Percentiles rank a stretch among this genome's conserved stretches.
Evolutionary conservation across 2,888 invertebrate genomes (phyloP).

Genomic region (Caenorhabditis angaria): DNA sequence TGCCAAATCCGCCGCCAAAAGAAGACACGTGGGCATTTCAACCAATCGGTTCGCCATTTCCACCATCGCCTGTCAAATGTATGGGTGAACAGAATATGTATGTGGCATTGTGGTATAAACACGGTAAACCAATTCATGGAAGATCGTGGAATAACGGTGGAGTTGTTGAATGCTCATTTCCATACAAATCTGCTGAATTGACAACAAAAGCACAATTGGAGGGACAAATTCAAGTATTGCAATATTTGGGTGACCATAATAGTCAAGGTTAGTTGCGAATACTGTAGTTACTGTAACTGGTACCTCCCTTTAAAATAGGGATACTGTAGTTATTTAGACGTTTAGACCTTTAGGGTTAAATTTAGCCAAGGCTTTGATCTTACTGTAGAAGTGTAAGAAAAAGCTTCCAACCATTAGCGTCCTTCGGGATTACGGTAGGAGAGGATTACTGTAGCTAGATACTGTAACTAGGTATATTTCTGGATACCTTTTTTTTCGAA

Average conservation of each 20-base stretch:
- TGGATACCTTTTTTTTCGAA: too few species aligned
- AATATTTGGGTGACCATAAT: conserved; percentile 67
- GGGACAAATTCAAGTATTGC: conserved; percentile 68
- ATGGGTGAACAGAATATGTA: conserved; percentile 56
- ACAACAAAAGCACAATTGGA: conserved; percentile 59
- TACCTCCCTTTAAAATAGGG: too few species aligned
- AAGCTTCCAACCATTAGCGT: too few species aligned
- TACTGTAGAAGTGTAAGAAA: too few species aligned
- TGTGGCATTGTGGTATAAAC: conserved; percentile 61
- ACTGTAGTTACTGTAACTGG: background rate
- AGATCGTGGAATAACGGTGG: conserved; percentile 65
- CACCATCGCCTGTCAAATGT: conserved; percentile 49
- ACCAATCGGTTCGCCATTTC: conserved; percentile 55
- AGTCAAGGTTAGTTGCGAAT: conserved; percentile 18
- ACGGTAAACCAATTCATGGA: conserved; percentile 64
- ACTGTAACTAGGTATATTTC: too few species aligned
- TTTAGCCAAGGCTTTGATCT: too few species aligned
- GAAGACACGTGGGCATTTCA: conserved; percentile 52
- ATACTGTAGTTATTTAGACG: too few species aligned
- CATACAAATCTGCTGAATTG: conserved; percentile 60
- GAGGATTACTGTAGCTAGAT: too few species aligned
- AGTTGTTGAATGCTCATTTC: conserved; percentile 66
- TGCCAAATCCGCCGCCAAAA: conserved; percentile 38
- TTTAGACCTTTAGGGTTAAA: too few species aligned
- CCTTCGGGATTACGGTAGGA: too few species aligned